A percentile compares a stretch with the other conserved stretches of the same genome.
These are phyloP conservation scores for Trichopria drosophilae DNA, from an alignment of 2,888 invertebrate species.

Conservation along the genomic window DNA sequence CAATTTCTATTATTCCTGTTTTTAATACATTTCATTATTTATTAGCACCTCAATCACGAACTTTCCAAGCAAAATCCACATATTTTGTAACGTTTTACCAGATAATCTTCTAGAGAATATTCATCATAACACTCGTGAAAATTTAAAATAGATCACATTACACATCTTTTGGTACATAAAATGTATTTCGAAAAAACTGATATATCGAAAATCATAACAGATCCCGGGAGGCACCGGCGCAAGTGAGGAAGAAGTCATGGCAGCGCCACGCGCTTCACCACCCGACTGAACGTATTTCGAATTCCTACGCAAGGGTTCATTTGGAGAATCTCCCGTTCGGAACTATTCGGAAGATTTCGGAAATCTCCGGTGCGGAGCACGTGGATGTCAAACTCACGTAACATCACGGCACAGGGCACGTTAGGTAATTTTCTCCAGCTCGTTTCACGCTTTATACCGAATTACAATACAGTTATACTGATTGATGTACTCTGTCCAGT, in stretches of 20 bases:
- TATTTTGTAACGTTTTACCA: no score
- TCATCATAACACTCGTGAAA: no score
- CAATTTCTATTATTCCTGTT: no score
- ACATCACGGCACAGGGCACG: neutral
- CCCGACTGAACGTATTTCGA: slow-evolving; percentile 54
- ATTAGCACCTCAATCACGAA: no score
- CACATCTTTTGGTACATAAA: no score
- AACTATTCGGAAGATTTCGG: slow-evolving; percentile 36
- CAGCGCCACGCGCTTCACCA: slow-evolving; percentile 50
- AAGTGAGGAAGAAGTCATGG: slow-evolving; percentile 28
- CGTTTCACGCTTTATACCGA: neutral
- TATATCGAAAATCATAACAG: slow-evolving; percentile 9
- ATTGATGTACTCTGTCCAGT: no score
- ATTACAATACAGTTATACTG: no score
- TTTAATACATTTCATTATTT: no score
- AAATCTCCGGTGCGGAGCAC: slow-evolving; percentile 41
- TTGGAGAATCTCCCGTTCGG: slow-evolving; percentile 46
- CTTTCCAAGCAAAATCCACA: no score
- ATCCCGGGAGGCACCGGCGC: slow-evolving; percentile 3
- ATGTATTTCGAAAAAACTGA: slow-evolving; percentile 8
- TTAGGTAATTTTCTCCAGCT: neutral
- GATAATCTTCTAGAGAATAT: no score
- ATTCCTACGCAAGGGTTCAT: slow-evolving; percentile 41
- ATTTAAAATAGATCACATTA: no score
- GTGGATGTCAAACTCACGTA: slow-evolving; percentile 35